Conservation (phyloP, 2,797 vertebrate species). For the Catamblyrhynchus diadema region DNA sequence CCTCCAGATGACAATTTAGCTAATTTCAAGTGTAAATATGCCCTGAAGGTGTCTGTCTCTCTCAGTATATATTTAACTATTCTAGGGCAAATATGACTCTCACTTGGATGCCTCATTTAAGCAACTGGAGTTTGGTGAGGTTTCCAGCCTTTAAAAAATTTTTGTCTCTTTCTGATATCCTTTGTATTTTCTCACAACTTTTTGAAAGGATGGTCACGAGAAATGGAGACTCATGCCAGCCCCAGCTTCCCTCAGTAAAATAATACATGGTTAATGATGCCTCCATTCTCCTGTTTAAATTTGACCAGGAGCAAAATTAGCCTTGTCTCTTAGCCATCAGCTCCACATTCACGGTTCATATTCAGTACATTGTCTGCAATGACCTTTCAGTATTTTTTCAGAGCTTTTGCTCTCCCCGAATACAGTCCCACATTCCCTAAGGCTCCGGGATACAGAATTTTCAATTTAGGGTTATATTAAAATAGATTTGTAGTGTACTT, state of each 20-base stretch:
- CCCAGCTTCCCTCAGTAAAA: neutral
- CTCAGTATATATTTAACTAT: neutral
- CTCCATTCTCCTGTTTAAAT: neutral
- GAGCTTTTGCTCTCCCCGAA: neutral
- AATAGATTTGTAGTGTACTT: constrained; percentile 50
- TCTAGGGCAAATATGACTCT: neutral
- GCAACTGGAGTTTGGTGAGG: neutral
- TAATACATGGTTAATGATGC: neutral
- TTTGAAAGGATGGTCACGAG: neutral
- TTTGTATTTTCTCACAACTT: neutral
- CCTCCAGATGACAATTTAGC: neutral
- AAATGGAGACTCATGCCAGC: neutral
- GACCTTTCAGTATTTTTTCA: constrained; percentile 46
- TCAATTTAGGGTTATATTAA: constrained; percentile 56
- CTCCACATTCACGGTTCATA: constrained; percentile 8
- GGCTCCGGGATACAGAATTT: constrained; percentile 47
- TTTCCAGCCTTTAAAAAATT: neutral
- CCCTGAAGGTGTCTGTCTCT: neutral
- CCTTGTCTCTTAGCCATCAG: neutral
- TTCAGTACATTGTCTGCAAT: constrained; percentile 12
- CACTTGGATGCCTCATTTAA: neutral
- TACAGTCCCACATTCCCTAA: constrained; percentile 18
- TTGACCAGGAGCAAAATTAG: neutral
- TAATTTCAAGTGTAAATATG: neutral
- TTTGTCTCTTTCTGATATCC: neutral